Evolutionary conservation across 2,888 invertebrate genomes (phyloP).

Genomic region (Folsomia manolachei): DNA sequence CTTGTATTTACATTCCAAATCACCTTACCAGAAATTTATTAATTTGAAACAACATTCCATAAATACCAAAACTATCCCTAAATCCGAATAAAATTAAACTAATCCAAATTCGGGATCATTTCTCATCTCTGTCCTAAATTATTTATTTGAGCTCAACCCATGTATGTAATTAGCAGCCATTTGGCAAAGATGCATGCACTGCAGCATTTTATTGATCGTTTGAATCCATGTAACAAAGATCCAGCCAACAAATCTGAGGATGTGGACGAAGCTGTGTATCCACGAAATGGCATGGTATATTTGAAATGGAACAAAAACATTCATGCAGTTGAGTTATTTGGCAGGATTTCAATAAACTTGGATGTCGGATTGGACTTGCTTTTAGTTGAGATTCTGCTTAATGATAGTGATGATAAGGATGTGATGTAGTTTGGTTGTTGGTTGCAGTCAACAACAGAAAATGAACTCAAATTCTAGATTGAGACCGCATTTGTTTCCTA

Average conservation of each 20-base stretch:
- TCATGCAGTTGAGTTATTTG: background rate
- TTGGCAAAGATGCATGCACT: background rate
- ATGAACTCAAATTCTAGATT: background rate
- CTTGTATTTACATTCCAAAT: no score
- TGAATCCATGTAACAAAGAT: background rate
- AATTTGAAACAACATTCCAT: no score
- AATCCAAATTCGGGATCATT: background rate
- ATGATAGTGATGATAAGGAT: constrained; percentile 9
- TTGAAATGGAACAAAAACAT: no score
- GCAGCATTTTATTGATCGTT: background rate
- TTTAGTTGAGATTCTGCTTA: background rate
- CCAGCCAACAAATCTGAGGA: no score
- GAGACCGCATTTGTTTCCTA: background rate
- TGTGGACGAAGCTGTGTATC: no score
- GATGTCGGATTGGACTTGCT: background rate
- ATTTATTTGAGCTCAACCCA: background rate
- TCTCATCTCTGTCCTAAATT: background rate
- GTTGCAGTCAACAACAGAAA: background rate
- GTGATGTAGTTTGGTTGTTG: background rate
- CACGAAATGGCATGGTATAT: no score
- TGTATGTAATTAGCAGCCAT: background rate
- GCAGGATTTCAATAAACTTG: constrained; percentile 17
- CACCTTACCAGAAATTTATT: no score
- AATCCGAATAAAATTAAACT: background rate
- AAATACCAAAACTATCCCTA: background rate